A percentile compares a stretch with the other conserved stretches of the same genome.
Conservation (phyloP, 2,888 invertebrate species). For the Serripes groenlandicus region DNA sequence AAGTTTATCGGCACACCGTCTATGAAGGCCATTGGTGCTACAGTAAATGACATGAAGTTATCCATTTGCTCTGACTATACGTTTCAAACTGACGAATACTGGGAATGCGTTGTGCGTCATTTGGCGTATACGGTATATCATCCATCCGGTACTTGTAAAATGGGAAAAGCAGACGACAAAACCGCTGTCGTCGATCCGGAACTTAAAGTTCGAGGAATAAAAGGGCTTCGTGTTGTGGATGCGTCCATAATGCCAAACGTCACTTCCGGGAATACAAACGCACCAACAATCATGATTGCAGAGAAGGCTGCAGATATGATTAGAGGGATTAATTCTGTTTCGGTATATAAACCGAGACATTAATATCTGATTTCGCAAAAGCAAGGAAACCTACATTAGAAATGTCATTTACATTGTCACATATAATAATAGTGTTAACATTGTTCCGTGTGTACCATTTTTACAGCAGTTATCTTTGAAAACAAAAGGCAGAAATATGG, state of each 20-base stretch:
- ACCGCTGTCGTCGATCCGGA: constrained; percentile 90
- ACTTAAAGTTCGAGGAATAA: background rate
- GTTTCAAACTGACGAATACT: constrained; percentile 62
- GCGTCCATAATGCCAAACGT: constrained; percentile 71
- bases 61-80: constrained; percentile 48
- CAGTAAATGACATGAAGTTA: constrained; percentile 42
- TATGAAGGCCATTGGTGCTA: constrained; percentile 55
- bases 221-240: background rate
- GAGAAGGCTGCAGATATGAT: constrained; percentile 6
- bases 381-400: too few species aligned
- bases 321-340: constrained; percentile 68
- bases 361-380: too few species aligned
- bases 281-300: constrained; percentile 3
- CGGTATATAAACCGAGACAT: too few species aligned
- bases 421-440: too few species aligned
- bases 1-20: constrained; percentile 50
- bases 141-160: constrained; percentile 91
- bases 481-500: too few species aligned
- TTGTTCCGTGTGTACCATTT: too few species aligned
- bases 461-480: too few species aligned
- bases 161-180: constrained; percentile 88
- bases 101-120: constrained; percentile 63
- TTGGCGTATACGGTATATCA: constrained; percentile 87
- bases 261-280: constrained; percentile 7
- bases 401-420: too few species aligned